These are phyloP conservation scores for Episyrphus balteatus DNA, from an alignment of 1,140 invertebrate genomes.

Conservation along the genomic window DNA sequence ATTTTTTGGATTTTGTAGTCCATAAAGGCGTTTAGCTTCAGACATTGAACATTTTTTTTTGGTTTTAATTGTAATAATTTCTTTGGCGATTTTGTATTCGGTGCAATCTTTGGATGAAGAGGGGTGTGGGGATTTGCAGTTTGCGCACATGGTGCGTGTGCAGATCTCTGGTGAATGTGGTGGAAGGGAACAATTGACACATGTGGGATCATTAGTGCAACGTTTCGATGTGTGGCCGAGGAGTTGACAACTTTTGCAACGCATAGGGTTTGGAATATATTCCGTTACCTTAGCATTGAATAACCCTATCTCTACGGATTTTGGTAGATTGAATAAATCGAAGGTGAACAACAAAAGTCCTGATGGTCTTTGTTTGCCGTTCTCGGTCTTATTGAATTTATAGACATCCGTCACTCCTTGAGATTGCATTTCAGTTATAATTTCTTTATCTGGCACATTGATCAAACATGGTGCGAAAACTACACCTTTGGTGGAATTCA, in stretches of 20 bases:
- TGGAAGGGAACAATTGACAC: not conserved
- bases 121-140: not conserved
- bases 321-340: not conserved
- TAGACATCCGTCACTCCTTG: not conserved
- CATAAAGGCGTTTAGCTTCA: not conserved
- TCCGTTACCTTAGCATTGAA: not conserved
- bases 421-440: not conserved
- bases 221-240: not conserved
- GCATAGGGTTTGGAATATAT: not conserved
- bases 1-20: not conserved
- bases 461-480: not conserved
- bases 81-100: not conserved
- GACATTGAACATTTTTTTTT: not conserved
- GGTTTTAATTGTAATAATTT: not conserved
- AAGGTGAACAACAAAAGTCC: not conserved
- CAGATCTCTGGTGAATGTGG: not conserved
- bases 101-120: not conserved
- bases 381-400: not conserved
- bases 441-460: slow-evolving; percentile 1
- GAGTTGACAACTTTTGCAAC: not conserved
- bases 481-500: not conserved
- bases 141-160: not conserved
- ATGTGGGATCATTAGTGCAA: not conserved
- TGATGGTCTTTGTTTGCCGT: not conserved
- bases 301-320: not conserved